These are phyloP conservation scores for Agriotes lineatus DNA, from an alignment of 2,888 invertebrate genomes.

Conservation along the genomic window DNA sequence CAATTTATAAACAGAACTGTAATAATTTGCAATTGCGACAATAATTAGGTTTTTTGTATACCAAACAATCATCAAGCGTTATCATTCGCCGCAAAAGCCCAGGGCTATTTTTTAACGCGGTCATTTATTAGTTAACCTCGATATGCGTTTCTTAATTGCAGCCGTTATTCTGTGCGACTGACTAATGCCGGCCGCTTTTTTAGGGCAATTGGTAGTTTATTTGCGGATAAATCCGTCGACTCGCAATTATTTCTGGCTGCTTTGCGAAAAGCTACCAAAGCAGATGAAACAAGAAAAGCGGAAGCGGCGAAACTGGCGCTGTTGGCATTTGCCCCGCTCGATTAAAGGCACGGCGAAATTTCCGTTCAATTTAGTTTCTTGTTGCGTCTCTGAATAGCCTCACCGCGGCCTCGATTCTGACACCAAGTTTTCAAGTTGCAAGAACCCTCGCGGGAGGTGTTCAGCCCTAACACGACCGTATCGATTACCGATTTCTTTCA, in stretches of 20 bases:
- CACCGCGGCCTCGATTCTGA: conserved; percentile 46
- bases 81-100: too few species aligned
- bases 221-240: neutral
- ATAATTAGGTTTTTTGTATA: too few species aligned
- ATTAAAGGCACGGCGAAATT: conserved; percentile 61
- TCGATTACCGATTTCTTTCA: conserved; percentile 55
- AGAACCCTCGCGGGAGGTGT: conserved; percentile 55
- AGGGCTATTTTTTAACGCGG: too few species aligned
- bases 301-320: conserved; percentile 45
- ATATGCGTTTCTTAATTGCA: too few species aligned
- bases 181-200: too few species aligned
- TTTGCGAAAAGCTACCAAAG: conserved; percentile 20
- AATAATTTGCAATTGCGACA: too few species aligned
- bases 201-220: neutral
- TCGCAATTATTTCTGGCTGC: conserved; percentile 21
- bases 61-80: too few species aligned
- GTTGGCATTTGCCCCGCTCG: conserved; percentile 60
- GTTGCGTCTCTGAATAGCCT: conserved; percentile 59
- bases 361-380: conserved; percentile 64
- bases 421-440: conserved; percentile 53
- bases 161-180: too few species aligned
- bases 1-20: too few species aligned
- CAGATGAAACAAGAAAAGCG: conserved; percentile 30
- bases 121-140: too few species aligned
- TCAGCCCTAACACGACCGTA: conserved; percentile 48